phyloP scores from a whole-genome alignment of 2,113 vertebrate genomes.

The Eurypyga helias region DNA sequence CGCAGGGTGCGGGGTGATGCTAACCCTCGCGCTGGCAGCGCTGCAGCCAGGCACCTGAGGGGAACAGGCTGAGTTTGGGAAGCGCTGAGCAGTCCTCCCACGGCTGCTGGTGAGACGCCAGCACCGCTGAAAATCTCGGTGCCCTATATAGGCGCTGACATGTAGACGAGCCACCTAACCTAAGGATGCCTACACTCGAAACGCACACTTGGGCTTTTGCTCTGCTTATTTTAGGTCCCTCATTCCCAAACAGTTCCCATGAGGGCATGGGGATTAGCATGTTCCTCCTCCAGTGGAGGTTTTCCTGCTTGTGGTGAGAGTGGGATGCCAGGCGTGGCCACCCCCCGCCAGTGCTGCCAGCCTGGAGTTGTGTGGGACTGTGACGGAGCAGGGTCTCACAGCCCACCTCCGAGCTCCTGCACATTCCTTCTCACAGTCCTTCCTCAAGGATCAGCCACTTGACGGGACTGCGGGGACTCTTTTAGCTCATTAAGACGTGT shows the following conservation, averaged over 20 bases:
- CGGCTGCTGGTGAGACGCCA: background rate
- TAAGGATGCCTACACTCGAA: background rate
- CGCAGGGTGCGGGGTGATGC: background rate
- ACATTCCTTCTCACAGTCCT: background rate
- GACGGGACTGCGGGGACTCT: fast-evolving
- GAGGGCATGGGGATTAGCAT: background rate
- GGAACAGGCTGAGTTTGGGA: background rate
- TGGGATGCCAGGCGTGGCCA: background rate
- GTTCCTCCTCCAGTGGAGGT: background rate
- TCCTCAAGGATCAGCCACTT: fast-evolving
- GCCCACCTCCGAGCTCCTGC: background rate
- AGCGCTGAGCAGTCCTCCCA: background rate
- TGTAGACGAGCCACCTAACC: background rate
- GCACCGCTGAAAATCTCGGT: background rate
- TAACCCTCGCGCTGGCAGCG: background rate
- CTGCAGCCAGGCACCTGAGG: background rate
- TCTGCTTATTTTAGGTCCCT: background rate
- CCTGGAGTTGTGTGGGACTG: fast-evolving
- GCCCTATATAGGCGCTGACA: constrained; percentile 40
- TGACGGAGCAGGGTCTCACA: fast-evolving
- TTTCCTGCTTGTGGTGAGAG: background rate
- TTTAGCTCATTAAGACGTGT: background rate
- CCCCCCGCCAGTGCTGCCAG: background rate
- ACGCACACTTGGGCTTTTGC: background rate
- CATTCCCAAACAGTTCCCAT: background rate